Base-by-base conservation (phyloP, 1,140 invertebrate species). In the Diorhabda elongata region DNA sequence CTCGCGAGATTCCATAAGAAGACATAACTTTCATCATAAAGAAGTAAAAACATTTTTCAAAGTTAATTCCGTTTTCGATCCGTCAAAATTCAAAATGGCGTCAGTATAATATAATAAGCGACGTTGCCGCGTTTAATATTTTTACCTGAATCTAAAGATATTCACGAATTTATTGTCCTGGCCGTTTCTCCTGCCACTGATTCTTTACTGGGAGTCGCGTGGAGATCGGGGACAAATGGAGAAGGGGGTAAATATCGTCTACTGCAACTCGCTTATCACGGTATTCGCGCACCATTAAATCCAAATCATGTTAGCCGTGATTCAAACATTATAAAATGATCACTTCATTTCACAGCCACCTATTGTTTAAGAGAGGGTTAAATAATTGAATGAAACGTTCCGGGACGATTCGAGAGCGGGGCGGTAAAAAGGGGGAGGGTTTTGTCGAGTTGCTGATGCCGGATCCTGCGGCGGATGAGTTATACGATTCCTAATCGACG, bases 361-460 rank as follows among this genome's bases (percentile, higher is more conserved):
- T 81, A 81, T 81, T 81, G 80, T 81, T 80, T 80, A 79, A 80
- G 80, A 81, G 80, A 80, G 80, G 80, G 80, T 81, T 81, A 81
- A 81, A 81, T 81, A 81, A 81, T 81, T 81, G 80, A 80, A 80
- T 81, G 47, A 52, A 52, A 52, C n/a, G 47, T 52, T 52, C 47
- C 47, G 47, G 47, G 6, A 52, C 3, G 47, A n/a, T n/a, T 52
- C 47, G 47, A 4, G 6, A 9, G 5, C 9, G 47, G 6, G 47
- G 47, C 26, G 26, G 26, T 26, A 26, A 26, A 26, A 26, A 3
- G n/a, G 47, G 2, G 6, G 2, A 8, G 47, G 47, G 47, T n/a
- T n/a, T 52, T 52, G 6, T n/a, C 6, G 47, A 52, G 47, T 52
- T 52, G 47, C 47, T 52, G 47, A 52, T 52, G 47, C 47, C 47